Percentiles rank a stretch among this genome's conserved stretches.
Evolutionary conservation across 2,888 invertebrate species (phyloP).

Genomic region (Panopea generosa): DNA sequence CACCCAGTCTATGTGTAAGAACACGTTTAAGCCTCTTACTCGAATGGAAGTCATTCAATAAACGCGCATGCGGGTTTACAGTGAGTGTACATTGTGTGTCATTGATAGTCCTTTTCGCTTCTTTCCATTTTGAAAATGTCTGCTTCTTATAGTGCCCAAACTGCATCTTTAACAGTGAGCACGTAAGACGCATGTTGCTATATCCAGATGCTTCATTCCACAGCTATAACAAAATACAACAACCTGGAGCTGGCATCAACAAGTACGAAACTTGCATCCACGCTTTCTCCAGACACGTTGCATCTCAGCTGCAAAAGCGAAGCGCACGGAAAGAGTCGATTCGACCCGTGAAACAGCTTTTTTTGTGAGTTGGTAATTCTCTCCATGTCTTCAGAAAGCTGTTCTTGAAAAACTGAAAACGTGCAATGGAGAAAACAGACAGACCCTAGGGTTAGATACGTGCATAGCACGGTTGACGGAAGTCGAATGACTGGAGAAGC

Average conservation of each 20-base stretch:
- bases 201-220: background rate
- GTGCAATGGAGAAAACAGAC: slow-evolving; percentile 19
- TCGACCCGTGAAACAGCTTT: slow-evolving; percentile 31
- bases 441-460: slow-evolving; percentile 47
- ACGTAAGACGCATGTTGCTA: background rate
- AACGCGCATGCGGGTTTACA: too few relatives aligned
- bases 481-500: slow-evolving; percentile 9
- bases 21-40: slow-evolving; percentile 4
- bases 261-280: slow-evolving; percentile 2
- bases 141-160: background rate
- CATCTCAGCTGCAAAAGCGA: background rate
- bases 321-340: background rate
- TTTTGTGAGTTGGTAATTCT: slow-evolving; percentile 11
- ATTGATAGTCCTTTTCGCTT: too few relatives aligned
- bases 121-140: too few relatives aligned
- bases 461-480: slow-evolving; percentile 28
- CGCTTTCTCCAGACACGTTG: background rate
- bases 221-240: background rate
- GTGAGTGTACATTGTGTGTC: too few relatives aligned
- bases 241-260: background rate
- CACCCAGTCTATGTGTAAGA: background rate
- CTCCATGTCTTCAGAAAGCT: slow-evolving; percentile 35
- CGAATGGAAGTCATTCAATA: too few relatives aligned
- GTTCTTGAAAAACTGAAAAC: slow-evolving; percentile 47
- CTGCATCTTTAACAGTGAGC: slow-evolving; percentile 3